Base-by-base conservation (phyloP, 2,113 vertebrate species). In the Trichechus manatus region DNA sequence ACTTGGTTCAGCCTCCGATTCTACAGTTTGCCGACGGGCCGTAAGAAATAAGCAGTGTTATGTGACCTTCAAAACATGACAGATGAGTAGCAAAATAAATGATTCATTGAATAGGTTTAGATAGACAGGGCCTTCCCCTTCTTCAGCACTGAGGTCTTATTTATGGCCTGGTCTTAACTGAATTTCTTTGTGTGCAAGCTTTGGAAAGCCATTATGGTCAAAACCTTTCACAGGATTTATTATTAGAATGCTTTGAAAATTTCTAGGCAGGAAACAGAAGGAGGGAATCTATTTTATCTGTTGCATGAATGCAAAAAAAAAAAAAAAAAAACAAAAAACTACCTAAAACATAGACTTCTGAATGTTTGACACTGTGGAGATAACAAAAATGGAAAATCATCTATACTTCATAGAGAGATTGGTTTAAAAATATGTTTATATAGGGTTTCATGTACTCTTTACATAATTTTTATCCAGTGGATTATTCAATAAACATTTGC, bases 21-120 rank as follows among this genome's bases (percentile, higher is more conserved):
- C 96, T 95, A 92, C 74, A 97, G 97, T 89, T 96, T 97, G 93
- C 92, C 4, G 0, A 91, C 80, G 90, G 93, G 92, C 81, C 10
- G 0, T 94, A 93, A 97, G 95, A 97, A 97, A 97, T 92, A 97
- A 95, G 85, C 94, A 96, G 70, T 97, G 97, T 98, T 97, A 95
- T 87, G 88, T 97, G 97, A 98, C 98, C 98, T 98, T 98, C 96
- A 97, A 93, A 98, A 96, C 87, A 96, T 96, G 96, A 98, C 84
- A 96, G 95, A 96, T 83, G 85, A 96, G 96, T 95, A 95, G 90
- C 96, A 96, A 95, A 98, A 98, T 97, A 98, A 97, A 98, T 97
- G 97, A 97, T 97, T 98, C 96, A 96, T 97, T 97, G 98, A 97
- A 98, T 96, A 89, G 94, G 47, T 72, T 98, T 97, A 96, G 96